These are phyloP conservation scores for Alouatta palliata DNA, from an alignment of 2,113 vertebrate species.

Conservation along the genomic window DNA sequence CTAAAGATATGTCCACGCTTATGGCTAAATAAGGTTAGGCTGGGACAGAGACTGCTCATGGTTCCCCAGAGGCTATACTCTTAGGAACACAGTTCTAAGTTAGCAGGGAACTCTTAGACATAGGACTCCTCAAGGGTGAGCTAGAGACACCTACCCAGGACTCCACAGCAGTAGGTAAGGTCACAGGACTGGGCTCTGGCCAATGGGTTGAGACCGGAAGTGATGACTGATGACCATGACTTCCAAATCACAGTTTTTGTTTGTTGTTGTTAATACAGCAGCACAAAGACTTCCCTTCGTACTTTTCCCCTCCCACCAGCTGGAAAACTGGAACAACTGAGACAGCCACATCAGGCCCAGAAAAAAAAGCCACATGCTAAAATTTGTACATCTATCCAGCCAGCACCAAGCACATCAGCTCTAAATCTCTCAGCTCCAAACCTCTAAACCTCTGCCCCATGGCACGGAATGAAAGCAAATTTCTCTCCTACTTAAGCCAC, in stretches of 20 bases:
- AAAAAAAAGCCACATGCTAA: rapidly evolving
- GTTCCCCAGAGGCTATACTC: neutral
- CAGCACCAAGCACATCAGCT: neutral
- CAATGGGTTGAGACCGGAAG: neutral
- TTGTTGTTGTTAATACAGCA: neutral
- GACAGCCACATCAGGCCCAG: neutral
- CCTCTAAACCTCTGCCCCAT: neutral
- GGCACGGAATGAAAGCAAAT: neutral
- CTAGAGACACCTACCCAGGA: neutral
- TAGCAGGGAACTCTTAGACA: neutral
- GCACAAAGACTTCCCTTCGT: neutral
- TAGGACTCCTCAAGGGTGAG: neutral
- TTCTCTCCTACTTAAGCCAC: neutral
- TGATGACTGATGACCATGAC: rapidly evolving
- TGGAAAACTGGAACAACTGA: neutral
- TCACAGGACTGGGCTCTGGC: neutral
- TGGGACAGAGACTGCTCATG: neutral
- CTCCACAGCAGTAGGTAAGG: no score
- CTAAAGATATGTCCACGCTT: neutral
- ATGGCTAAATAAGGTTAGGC: neutral
- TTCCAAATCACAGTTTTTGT: rapidly evolving
- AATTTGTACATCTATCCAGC: neutral
- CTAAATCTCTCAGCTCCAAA: neutral
- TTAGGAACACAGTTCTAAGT: neutral
- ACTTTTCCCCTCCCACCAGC: neutral